Evolutionary conservation across 1,140 invertebrate species (phyloP).

Genomic region (Drosophila santomea): DNA sequence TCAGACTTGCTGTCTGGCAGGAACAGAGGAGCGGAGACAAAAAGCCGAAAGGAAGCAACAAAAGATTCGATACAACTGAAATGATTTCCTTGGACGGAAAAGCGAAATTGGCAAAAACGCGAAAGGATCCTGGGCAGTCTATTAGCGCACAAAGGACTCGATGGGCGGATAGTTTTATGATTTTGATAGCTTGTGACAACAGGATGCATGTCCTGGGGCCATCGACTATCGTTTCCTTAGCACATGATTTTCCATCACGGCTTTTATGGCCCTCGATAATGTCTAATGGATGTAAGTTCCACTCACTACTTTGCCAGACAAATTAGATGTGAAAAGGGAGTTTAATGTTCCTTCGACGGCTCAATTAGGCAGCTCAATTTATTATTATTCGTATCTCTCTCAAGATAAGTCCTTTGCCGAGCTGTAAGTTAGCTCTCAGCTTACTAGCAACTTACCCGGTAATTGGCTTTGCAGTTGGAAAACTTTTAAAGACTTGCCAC

Average conservation of each 20-base stretch:
- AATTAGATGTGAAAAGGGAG: constrained; percentile 56
- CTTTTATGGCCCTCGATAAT: constrained; percentile 61
- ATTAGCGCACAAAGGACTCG: constrained; percentile 76
- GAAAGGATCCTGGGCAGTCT: constrained; percentile 59
- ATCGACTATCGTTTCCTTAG: constrained; percentile 35
- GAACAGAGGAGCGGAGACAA: constrained; percentile 36
- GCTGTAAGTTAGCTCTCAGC: constrained; percentile 37
- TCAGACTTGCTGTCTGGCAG: constrained; percentile 60
- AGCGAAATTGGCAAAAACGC: constrained; percentile 72
- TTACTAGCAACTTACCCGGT: constrained; percentile 33
- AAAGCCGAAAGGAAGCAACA: constrained; percentile 68
- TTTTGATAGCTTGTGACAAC: constrained; percentile 78
- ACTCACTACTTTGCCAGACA: constrained; percentile 28
- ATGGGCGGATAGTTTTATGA: constrained; percentile 76
- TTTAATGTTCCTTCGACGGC: not conserved
- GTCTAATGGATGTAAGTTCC: constrained; percentile 56
- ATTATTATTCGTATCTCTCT: constrained; percentile 16
- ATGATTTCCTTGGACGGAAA: constrained; percentile 78
- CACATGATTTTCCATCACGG: constrained; percentile 22
- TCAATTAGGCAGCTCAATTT: constrained; percentile 43
- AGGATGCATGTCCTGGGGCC: constrained; percentile 46
- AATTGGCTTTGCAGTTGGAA: constrained; percentile 72
- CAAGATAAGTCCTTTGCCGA: constrained; percentile 3
- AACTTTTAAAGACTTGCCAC: constrained; percentile 36
- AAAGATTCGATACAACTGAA: constrained; percentile 83